phyloP scores from a whole-genome alignment of 2,888 invertebrate genomes.

The Calliphora vomitoria region DNA sequence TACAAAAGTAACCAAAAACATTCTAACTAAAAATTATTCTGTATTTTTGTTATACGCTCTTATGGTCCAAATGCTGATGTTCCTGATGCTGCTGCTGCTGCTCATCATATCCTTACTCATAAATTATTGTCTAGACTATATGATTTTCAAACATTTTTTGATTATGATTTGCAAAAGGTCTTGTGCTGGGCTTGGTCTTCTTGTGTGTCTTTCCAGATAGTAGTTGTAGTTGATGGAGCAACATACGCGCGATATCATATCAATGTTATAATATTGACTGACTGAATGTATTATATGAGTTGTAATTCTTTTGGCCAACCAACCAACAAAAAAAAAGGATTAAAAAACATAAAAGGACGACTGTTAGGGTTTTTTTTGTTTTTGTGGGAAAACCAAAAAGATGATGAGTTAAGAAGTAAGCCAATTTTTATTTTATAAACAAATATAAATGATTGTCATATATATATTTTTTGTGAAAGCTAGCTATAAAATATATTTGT shows the following conservation, averaged over 20 bases:
- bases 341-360: constrained; percentile 71
- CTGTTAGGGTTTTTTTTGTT: constrained; percentile 28
- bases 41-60: constrained; percentile 61
- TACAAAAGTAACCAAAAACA: constrained; percentile 70
- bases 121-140: constrained; percentile 84
- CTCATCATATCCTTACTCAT: constrained; percentile 78
- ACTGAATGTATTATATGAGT: constrained; percentile 55
- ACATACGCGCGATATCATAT: constrained; percentile 74
- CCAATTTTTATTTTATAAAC: constrained; percentile 76
- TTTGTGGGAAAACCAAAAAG: constrained; percentile 7
- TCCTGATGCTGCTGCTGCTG: constrained; percentile 43
- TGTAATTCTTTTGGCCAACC: constrained; percentile 69
- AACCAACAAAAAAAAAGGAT: constrained; percentile 62
- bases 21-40: constrained; percentile 67
- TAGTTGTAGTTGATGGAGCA: constrained; percentile 46
- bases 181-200: constrained; percentile 49
- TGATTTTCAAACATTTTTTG: constrained; percentile 84
- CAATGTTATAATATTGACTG: constrained; percentile 72
- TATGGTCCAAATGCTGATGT: constrained; percentile 59
- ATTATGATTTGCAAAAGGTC: constrained; percentile 78
- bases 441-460: constrained; percentile 75
- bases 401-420: constrained; percentile 61
- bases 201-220: background rate
- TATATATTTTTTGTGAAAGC: constrained; percentile 50
- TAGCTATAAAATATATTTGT: constrained; percentile 58